Evolutionary conservation across 2,888 invertebrate species (phyloP), one percentile per base, ranked within the genome.

Genomic region (Spisula solida): DNA sequence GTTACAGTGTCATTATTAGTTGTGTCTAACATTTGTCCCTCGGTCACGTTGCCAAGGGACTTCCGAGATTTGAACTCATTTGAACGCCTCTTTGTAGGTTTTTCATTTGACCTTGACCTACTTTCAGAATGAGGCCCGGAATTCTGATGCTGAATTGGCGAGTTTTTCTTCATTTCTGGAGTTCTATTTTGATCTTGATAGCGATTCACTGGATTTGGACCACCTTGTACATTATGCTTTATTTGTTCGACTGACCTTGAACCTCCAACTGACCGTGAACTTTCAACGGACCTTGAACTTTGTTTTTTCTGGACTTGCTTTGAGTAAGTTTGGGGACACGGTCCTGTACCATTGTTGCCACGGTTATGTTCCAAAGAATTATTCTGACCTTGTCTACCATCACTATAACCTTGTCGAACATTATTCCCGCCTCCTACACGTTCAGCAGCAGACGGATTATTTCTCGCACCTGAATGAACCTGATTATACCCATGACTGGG

Each of bases 1-100:
- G 90, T 86, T 51, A 93, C 94, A 31, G 91, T 86, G n/a, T 95
- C 94, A 70, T 92, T 87, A 41, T 91, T 92, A 20, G 87, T 85
- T 29, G 88, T 75, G 16, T 85, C 84, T 25, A 84, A 66, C 56
- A 80, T 78, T 25, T 82, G 75, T 12, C 91, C 87, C 47, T 92
- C 90, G 29, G 85, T 87, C 2, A 87, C 82, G 78, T 87, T 86
- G 70, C 56, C 70, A 10, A 86, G 41, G 0, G 87, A 82, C 56
- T 91, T 87, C 48, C 88, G 47, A 41, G 70, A 55, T 81, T 78
- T 87, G 14, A 79, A 56, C 41, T 85, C 85, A 85, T 85, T 85
- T 60, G 79, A 55, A 14, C 60, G 79, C 79, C 79, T 85, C 56
- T 85, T 78, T 18, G 29, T 31, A 48, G 70, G 66, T 83, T 83